These are phyloP conservation scores for Cinclus cinclus DNA, from an alignment of 2,113 vertebrate genomes.

Conservation along the genomic window DNA sequence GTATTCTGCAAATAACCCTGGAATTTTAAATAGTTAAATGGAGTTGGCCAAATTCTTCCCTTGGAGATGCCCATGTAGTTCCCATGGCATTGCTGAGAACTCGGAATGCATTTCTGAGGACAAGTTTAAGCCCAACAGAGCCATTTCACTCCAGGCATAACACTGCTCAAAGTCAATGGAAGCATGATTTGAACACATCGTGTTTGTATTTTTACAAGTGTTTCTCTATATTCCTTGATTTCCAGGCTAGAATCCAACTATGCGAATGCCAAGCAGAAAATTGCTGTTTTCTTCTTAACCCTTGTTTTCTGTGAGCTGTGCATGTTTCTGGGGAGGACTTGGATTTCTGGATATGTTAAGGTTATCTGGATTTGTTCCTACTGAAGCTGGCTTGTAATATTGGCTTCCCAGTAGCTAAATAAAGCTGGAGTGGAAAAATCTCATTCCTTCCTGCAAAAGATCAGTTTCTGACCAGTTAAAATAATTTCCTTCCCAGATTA, in stretches of 20 bases:
- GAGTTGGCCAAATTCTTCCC: constrained; percentile 32
- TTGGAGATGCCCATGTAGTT: background rate
- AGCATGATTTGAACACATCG: constrained; percentile 37
- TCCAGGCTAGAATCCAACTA: constrained; percentile 33
- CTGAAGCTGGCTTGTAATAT: background rate
- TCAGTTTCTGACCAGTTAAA: background rate
- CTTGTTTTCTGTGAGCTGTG: background rate
- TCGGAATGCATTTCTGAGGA: background rate
- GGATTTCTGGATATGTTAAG: background rate
- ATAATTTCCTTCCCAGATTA: background rate
- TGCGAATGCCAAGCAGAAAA: background rate
- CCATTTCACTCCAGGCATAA: constrained; percentile 43
- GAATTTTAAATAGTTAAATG: constrained; percentile 46
- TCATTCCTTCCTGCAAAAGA: background rate
- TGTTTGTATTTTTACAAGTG: constrained; percentile 50
- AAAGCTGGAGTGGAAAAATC: background rate
- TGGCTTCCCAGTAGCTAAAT: background rate
- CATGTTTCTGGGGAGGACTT: background rate
- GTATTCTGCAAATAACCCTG: constrained; percentile 34
- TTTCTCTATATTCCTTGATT: constrained; percentile 46
- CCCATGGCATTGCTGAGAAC: constrained; percentile 16
- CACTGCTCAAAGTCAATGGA: constrained; percentile 54
- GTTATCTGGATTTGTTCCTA: background rate
- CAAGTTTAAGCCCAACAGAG: constrained; percentile 37
- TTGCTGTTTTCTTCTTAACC: constrained; percentile 6